Evolutionary conservation across 2,888 invertebrate species (phyloP).

Genomic region (Maniola hyperantus): DNA sequence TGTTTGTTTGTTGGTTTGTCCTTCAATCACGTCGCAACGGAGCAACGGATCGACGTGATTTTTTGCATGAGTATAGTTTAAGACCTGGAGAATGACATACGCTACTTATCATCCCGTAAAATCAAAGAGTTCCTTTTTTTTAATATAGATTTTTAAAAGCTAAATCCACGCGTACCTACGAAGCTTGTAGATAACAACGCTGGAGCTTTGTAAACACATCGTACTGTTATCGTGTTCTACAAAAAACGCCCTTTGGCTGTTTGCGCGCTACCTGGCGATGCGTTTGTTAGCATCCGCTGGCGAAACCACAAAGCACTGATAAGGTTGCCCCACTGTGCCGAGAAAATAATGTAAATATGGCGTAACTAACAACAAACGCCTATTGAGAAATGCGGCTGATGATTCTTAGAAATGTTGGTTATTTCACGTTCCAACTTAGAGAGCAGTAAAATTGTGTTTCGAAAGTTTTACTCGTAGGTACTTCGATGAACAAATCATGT

Average conservation of each 20-base stretch:
- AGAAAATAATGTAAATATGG: conserved; percentile 42
- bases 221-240: conserved; percentile 19
- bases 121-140: no score
- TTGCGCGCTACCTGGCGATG: conserved; percentile 47
- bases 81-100: no score
- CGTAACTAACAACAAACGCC: conserved; percentile 42
- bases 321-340: conserved; percentile 51
- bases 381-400: conserved; percentile 28
- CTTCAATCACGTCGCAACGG: no score
- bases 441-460: not conserved
- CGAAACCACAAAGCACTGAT: conserved; percentile 51
- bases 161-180: no score
- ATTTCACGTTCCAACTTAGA: not conserved
- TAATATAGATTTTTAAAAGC: no score
- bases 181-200: conserved; percentile 13
- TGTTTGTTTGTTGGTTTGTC: no score
- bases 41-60: no score
- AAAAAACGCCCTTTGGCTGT: conserved; percentile 43
- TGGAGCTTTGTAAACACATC: conserved; percentile 3
- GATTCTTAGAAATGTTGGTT: conserved; percentile 13
- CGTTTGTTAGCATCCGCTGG: conserved; percentile 51
- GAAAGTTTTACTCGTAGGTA: no score
- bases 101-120: no score
- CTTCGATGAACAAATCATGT: not conserved
- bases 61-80: no score